Evolutionary conservation across 2,113 vertebrate species (phyloP).

Genomic region (Dasyprocta punctata): DNA sequence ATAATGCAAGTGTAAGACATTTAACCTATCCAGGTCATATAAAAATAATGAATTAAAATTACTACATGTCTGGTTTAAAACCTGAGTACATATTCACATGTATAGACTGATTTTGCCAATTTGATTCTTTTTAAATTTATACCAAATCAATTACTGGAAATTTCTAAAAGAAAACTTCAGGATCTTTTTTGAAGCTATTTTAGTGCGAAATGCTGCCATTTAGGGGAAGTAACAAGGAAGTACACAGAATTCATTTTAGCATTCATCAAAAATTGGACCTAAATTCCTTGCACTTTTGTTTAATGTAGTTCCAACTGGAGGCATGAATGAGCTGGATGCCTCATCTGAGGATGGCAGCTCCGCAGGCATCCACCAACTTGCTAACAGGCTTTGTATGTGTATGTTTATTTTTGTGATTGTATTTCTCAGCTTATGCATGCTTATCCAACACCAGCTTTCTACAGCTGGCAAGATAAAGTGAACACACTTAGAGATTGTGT

Average conservation of each 20-base stretch:
- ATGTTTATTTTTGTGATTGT: slow-evolving; percentile 72
- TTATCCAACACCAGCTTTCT: slow-evolving; percentile 39
- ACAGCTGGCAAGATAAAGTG: slow-evolving; percentile 42
- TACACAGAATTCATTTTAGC: background rate
- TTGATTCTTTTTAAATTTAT: background rate
- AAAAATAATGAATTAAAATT: slow-evolving; percentile 19
- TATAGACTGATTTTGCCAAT: background rate
- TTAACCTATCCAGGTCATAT: background rate
- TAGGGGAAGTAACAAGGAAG: background rate
- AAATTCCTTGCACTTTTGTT: slow-evolving; percentile 67
- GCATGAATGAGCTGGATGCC: slow-evolving; percentile 34
- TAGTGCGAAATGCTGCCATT: slow-evolving; percentile 45
- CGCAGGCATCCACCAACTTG: slow-evolving; percentile 14
- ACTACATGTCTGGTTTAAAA: background rate
- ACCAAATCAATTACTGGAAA: background rate
- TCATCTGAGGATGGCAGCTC: slow-evolving; percentile 48
- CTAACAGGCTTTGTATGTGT: slow-evolving; percentile 55
- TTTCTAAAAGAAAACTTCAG: slow-evolving; percentile 12
- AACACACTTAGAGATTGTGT: background rate
- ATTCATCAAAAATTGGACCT: slow-evolving; percentile 31
- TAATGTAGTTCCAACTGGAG: slow-evolving; percentile 69
- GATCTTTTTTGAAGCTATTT: slow-evolving; percentile 7
- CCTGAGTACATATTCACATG: background rate
- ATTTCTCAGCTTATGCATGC: slow-evolving; percentile 32
- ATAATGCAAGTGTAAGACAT: background rate